These are phyloP conservation scores for Ctenosaura bakeri DNA, from an alignment of 2,797 vertebrate species.

Conservation along the genomic window DNA sequence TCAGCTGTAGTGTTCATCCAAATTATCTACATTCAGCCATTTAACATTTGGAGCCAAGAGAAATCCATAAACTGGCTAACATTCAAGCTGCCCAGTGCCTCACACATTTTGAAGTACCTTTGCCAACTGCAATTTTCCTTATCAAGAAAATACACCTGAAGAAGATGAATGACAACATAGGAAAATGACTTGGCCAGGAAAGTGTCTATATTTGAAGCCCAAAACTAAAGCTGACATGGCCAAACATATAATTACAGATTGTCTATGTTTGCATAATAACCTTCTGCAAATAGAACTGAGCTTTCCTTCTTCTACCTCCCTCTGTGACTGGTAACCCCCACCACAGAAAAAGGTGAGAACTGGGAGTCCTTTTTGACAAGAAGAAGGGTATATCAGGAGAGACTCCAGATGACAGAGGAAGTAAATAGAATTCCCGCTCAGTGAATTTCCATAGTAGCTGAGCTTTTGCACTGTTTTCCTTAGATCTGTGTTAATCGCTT, in stretches of 20 bases:
- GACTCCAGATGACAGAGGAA: neutral
- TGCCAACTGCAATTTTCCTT: slow-evolving; percentile 35
- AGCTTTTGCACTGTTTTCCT: no score
- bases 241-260: neutral
- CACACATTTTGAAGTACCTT: slow-evolving; percentile 48
- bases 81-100: slow-evolving; percentile 39
- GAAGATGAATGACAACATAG: slow-evolving; percentile 26
- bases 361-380: neutral
- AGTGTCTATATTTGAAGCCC: neutral
- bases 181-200: slow-evolving; percentile 37
- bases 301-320: neutral
- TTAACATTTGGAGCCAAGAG: slow-evolving; percentile 26
- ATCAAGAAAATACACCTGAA: slow-evolving; percentile 44
- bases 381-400: neutral
- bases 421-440: neutral
- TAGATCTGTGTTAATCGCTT: no score
- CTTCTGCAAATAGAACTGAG: neutral
- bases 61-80: slow-evolving; percentile 52
- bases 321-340: neutral
- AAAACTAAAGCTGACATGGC: neutral
- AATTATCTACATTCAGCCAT: slow-evolving; percentile 55
- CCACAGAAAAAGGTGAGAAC: neutral
- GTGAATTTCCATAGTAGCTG: no score
- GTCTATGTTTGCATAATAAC: no score
- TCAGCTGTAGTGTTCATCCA: slow-evolving; percentile 44